Base-by-base conservation (phyloP, 2,797 vertebrate genomes). In the Clarias laeviceps region DNA sequence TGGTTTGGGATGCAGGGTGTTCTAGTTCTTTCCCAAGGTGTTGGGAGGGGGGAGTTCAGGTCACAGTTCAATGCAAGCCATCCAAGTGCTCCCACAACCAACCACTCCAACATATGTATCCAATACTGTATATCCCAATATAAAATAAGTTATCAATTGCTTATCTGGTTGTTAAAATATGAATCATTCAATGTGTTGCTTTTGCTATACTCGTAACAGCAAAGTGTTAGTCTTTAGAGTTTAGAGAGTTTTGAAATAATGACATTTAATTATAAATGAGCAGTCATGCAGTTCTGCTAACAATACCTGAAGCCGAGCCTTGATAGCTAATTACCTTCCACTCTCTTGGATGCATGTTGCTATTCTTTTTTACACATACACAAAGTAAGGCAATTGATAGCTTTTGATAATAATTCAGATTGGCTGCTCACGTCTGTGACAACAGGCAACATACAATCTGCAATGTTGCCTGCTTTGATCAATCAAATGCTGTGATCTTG, bases 291-390 rank as follows among this genome's bases (percentile, higher is more conserved):
- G 87, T 92, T 93, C 87, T 82, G 90, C 91, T 94, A 93, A 94
- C 89, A 91, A 93, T 93, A 93, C 92, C 93, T 89, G 83, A 92
- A 91, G 92, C 92, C 92, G 90, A 93, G 90, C 91, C 89, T 93
- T 93, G 92, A 94, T 93, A 89, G 91, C 91, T 92, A 92, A 96
- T 95, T 94, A 94, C 93, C 92, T 93, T 94, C 91, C 90, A 90
- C 90, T 93, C 93, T 84, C 79, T 80, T 85, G 54, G 74, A 86
- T 85, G 57, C 64, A 65, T 15, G 9, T 69, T 82, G 20, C 34
- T 86, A n/a, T 82, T 82, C 34, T 80, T 83, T 69, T 83, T 74
- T 79, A 82, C 77, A 74, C 78, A 82, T 70, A 77, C 45, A 27
- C 74, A 82, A 61, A 81, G 80, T 70, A 77, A 83, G 80, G 59